Conservation (phyloP, 2,888 invertebrate species). For the Nemoura dubitans region DNA sequence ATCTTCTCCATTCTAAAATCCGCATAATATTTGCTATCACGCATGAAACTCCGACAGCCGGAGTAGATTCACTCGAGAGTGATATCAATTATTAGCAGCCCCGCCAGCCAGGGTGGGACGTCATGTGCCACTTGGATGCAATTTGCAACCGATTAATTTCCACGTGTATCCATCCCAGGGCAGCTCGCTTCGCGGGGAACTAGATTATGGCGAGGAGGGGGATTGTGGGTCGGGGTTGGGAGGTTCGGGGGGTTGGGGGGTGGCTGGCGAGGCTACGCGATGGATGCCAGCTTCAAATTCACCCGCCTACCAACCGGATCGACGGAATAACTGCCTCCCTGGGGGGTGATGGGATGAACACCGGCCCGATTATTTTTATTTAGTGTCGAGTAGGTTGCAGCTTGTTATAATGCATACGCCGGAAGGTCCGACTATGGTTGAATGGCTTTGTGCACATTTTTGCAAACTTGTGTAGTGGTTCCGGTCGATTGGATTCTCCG, state of each 20-base stretch:
- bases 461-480: neutral
- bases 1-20: neutral
- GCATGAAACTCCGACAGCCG: neutral
- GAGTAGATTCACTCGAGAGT: neutral
- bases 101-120: neutral
- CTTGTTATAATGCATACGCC: neutral
- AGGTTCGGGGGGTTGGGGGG: neutral
- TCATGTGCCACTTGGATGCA: conserved; percentile 7
- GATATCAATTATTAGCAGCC: conserved; percentile 1
- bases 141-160: conserved; percentile 12
- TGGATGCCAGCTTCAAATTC: neutral
- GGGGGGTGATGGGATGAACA: neutral
- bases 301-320: neutral
- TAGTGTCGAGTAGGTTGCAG: neutral
- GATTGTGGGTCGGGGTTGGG: neutral
- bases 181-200: neutral
- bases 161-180: neutral
- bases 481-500: neutral
- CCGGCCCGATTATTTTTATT: neutral
- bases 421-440: neutral
- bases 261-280: neutral
- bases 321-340: conserved; percentile 7
- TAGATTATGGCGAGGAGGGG: neutral
- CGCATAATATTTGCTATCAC: neutral
- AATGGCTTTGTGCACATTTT: neutral